Base-by-base conservation (phyloP, 2,113 vertebrate species). In the Scalopus aquaticus region DNA sequence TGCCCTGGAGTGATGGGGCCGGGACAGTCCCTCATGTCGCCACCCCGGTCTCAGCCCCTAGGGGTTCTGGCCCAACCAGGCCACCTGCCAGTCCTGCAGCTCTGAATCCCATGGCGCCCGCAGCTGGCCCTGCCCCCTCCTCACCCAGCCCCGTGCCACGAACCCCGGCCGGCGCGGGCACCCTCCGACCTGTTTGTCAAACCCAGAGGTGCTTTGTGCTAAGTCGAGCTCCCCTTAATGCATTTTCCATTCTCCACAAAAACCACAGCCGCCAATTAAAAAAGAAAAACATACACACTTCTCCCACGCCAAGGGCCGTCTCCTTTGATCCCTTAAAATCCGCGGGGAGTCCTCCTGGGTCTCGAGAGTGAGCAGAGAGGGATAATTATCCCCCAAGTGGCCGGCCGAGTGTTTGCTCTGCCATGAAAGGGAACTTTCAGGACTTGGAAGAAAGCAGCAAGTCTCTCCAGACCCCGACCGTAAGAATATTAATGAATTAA, bases 401-500 rank as follows among this genome's bases (percentile, higher is more conserved):
- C 60, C 85, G 6, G 30, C 80, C 60, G 58, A 98, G 98, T 98
- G 98, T 98, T 98, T 98, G 96, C 97, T 98, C 92, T 98, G 86
- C 46, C 97, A 98, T 98, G 97, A 98, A 98, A 98, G 98, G 96
- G 81, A 96, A 96, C 96, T 96, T 95, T 94, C 74, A 98, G 98
- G 95, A 62, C 96, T 94, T 92, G 95, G 91, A 96, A 98, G 96
- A 95, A 97, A 98, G 97, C 81, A 58, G 95, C 90, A 88, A 85
- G 97, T 95, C 97, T 95, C 96, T 97, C 92, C 90, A 96, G 92
- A 46, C 37, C 91, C 97, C 95, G 88, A 97, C 96, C 95, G 84
- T 94, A 96, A 94, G 85, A 93, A 96, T 96, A 97, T 98, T 97
- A 96, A 88, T 94, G 96, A 97, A 98, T 98, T 98, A 98, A 98